phyloP scores from a whole-genome alignment of 2,888 invertebrate species.

The Cerastoderma edule region DNA sequence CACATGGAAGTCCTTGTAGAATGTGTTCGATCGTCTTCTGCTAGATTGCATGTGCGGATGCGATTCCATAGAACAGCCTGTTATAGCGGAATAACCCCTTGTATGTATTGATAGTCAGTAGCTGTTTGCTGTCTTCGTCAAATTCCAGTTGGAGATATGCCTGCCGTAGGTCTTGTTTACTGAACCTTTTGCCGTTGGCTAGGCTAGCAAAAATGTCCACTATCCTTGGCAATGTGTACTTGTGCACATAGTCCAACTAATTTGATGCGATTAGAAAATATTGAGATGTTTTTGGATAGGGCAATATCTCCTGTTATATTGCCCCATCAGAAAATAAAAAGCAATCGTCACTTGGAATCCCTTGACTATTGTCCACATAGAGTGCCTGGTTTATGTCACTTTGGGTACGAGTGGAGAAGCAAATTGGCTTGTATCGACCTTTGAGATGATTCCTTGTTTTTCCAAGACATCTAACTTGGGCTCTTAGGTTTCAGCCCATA shows the following conservation, averaged over 20 bases:
- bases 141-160: slow-evolving; percentile 31
- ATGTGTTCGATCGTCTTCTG: slow-evolving; percentile 68
- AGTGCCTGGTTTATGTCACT: too few species aligned
- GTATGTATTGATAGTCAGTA: slow-evolving; percentile 34
- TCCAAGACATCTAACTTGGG: slow-evolving; percentile 36
- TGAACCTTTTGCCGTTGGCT: slow-evolving; percentile 43
- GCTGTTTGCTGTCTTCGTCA: slow-evolving; percentile 18
- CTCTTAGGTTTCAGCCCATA: slow-evolving; percentile 41
- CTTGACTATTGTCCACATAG: too few species aligned
- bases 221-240: too few species aligned
- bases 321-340: too few species aligned
- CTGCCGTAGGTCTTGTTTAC: slow-evolving; percentile 29
- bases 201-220: slow-evolving; percentile 65
- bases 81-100: slow-evolving; percentile 61
- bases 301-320: too few species aligned
- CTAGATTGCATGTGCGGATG: slow-evolving; percentile 58
- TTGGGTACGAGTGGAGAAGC: slow-evolving; percentile 64
- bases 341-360: too few species aligned
- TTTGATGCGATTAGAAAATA: too few species aligned
- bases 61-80: slow-evolving; percentile 61
- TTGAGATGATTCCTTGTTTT: slow-evolving; percentile 37
- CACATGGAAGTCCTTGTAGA: slow-evolving; percentile 53
- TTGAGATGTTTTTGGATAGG: too few species aligned
- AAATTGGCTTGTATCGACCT: slow-evolving; percentile 54
- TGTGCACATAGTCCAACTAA: too few species aligned